Percentiles rank a stretch among this genome's conserved stretches.
Evolutionary conservation across 2,888 invertebrate genomes (phyloP).

Genomic region (Microchrysa polita): DNA sequence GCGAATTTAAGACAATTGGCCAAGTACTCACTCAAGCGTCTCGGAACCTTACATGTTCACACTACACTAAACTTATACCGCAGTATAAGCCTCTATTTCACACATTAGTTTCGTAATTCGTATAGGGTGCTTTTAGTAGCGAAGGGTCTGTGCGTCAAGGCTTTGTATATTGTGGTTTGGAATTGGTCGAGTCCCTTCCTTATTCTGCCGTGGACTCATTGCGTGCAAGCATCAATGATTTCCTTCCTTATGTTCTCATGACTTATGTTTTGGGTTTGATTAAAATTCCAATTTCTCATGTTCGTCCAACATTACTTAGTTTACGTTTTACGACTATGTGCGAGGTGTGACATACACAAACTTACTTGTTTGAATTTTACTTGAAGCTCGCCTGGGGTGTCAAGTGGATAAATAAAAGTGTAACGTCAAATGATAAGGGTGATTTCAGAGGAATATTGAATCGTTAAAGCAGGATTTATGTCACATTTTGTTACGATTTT

Average conservation of each 20-base stretch:
- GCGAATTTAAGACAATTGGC: conserved; percentile 49
- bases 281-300: conserved; percentile 44
- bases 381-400: conserved; percentile 31
- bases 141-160: conserved; percentile 29
- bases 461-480: conserved; percentile 43
- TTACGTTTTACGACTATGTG: conserved; percentile 21
- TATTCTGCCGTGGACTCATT: neutral
- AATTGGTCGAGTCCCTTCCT: conserved; percentile 16
- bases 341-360: conserved; percentile 21
- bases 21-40: conserved; percentile 44
- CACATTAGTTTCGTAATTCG: conserved; percentile 7
- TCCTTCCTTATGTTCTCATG: conserved; percentile 35
- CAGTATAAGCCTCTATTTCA: conserved; percentile 37
- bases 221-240: conserved; percentile 25
- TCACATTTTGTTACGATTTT: conserved; percentile 30
- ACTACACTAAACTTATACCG: conserved; percentile 39
- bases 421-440: conserved; percentile 37
- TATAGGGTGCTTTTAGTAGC: conserved; percentile 3
- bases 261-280: conserved; percentile 29
- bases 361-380: conserved; percentile 13
- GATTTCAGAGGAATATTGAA: conserved; percentile 20
- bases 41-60: conserved; percentile 16
- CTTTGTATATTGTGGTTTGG: conserved; percentile 13
- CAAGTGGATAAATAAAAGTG: conserved; percentile 27
- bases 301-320: conserved; percentile 34